phyloP scores from a whole-genome alignment of 2,797 vertebrate genomes.

The Notolabrus celidotus region DNA sequence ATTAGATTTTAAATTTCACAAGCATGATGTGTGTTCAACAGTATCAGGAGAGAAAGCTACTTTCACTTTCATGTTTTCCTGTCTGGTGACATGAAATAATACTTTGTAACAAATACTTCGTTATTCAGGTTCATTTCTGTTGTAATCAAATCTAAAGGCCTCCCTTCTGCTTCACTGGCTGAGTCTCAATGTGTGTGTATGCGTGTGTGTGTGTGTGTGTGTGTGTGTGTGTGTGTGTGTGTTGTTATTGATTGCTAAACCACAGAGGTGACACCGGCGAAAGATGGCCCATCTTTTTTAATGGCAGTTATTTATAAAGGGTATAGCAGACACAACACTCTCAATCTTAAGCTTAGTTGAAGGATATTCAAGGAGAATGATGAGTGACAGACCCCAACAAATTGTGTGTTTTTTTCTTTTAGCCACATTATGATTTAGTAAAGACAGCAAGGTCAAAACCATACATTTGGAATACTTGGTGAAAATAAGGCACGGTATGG shows the following conservation, averaged over 20 bases:
- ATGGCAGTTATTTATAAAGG: conserved; percentile 62
- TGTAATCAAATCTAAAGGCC: background rate
- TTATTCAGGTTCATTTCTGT: background rate
- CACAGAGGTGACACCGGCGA: conserved; percentile 53
- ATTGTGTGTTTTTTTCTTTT: conserved; percentile 1
- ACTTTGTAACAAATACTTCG: background rate
- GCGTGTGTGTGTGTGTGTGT: conserved; percentile 11
- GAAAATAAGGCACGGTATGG: conserved; percentile 50
- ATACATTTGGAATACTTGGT: conserved; percentile 4
- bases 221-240: background rate
- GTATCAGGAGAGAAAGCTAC: background rate
- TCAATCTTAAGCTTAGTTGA: conserved; percentile 24
- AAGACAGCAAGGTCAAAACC: conserved; percentile 29
- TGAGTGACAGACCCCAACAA: conserved; percentile 12
- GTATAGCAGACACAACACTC: conserved; percentile 55
- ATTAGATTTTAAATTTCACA: background rate
- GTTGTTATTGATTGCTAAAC: conserved; percentile 51
- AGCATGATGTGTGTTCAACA: background rate
- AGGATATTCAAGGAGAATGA: conserved; percentile 37
- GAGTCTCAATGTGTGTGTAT: background rate
- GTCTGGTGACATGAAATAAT: background rate
- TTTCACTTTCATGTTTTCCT: background rate
- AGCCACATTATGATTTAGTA: conserved; percentile 11
- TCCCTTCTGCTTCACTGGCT: conserved; percentile 1
- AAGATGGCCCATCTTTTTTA: conserved; percentile 57